Conservation (phyloP, 1,140 invertebrate genomes). For the Euura lappo region DNA sequence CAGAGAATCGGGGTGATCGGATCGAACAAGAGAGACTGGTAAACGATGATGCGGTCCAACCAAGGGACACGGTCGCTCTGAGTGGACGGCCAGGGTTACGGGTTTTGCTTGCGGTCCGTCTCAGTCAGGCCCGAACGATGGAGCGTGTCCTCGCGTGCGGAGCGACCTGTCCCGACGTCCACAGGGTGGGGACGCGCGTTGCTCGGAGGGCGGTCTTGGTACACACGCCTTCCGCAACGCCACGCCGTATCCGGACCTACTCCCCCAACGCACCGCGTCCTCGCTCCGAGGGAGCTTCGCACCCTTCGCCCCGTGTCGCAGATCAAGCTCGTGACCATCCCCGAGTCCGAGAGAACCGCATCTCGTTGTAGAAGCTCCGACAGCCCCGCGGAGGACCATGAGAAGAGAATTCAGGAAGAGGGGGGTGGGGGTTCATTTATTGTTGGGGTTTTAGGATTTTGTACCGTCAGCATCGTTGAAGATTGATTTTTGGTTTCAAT, state of each 20-base stretch:
- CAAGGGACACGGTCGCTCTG: constrained; percentile 49
- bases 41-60: constrained; percentile 42
- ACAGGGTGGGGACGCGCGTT: not conserved
- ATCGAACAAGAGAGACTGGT: constrained; percentile 4
- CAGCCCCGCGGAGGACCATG: no score
- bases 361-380: no score
- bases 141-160: constrained; percentile 5
- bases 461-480: no score
- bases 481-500: no score
- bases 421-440: no score
- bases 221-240: constrained; percentile 6
- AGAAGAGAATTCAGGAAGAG: no score
- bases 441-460: no score
- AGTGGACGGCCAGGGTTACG: constrained; percentile 35
- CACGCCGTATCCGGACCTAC: not conserved
- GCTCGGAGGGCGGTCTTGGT: not conserved
- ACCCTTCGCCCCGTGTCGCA: not conserved
- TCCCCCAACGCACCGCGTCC: not conserved
- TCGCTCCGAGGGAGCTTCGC: not conserved
- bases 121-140: constrained; percentile 6
- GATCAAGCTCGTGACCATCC: no score
- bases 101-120: constrained; percentile 38
- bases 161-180: not conserved
- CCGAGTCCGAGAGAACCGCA: no score
- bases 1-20: not conserved